Evolutionary conservation across 2,113 vertebrate genomes (phyloP), one percentile per base, ranked within the genome.

Genomic region (Charina bottae): DNA sequence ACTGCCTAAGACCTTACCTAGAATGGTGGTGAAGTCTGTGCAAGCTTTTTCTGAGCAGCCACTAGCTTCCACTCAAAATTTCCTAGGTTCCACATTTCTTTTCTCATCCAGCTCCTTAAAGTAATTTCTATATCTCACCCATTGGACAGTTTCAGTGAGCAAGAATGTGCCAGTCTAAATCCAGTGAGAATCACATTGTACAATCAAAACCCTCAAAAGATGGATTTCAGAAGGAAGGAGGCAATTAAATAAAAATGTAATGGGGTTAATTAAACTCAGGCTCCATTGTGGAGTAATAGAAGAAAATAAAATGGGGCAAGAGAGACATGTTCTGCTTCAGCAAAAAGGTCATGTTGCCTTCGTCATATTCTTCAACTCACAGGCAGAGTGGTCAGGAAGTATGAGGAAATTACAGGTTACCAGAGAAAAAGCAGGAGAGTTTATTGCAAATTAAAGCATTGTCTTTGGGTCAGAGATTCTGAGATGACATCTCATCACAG

Each of bases 191-290:
- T 64, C 46, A 37, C 33, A 13, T 13, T 8, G 55, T 3, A 59
- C 33, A 59, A 53, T 1, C 56, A 23, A 62, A 85, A 33, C 23
- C 49, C 88, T 54, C 62, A 90, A 90, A 90, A 23, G 89, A 83
- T 10, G 54, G 17, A 33, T 72, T 55, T 85, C 37, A 28, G 42
- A 26, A 24, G 58, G 46, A 85, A 91, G 84, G 59, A 72, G 42
- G 84, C 42, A 91, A 87, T 87, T 55, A 54, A 68, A 37, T 37
- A 54, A 55, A 86, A 86, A 64, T 86, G 49, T 55, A 86, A 87
- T 68, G 21, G 53, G 84, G 90, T 91, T 62, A 91, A 68, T 91
- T 91, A 86, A 87, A 91, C 60, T 26, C 21, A 26, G 85, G 84
- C 28, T 37, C 1, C 59, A 37, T 84, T 55, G 46, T 54, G 72